Percentiles rank a stretch among this genome's conserved stretches.
Conservation (phyloP, 2,113 vertebrate species). For the Oreocharis arfaki region DNA sequence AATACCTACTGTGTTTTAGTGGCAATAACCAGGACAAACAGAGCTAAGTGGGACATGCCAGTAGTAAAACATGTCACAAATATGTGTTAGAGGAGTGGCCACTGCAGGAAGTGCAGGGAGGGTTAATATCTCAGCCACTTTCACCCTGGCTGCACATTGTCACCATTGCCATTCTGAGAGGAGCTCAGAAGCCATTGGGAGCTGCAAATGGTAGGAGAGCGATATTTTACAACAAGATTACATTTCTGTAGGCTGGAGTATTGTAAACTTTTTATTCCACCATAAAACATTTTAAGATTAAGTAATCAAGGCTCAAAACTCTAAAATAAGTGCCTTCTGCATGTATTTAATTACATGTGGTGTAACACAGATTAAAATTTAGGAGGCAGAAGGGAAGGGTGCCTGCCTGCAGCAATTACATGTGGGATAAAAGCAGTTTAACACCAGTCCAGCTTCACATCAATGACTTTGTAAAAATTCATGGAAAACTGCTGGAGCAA, state of each 20-base stretch:
- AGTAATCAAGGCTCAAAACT: neutral
- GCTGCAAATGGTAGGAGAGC: neutral
- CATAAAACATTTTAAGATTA: constrained; percentile 28
- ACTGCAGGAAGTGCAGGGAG: neutral
- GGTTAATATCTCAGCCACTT: neutral
- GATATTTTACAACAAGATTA: neutral
- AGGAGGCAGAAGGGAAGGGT: constrained; percentile 7
- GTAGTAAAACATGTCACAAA: neutral
- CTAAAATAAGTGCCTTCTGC: neutral
- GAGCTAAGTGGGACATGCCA: neutral
- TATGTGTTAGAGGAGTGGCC: neutral
- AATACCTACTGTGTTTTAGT: neutral
- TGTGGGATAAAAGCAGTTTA: neutral
- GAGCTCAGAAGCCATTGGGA: neutral
- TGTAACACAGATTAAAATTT: neutral
- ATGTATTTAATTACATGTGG: constrained; percentile 1
- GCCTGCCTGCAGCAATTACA: neutral
- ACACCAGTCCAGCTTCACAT: neutral
- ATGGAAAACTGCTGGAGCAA: neutral
- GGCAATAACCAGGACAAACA: neutral
- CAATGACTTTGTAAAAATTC: neutral
- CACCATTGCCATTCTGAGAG: neutral
- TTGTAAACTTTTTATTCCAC: constrained; percentile 17
- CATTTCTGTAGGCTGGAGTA: neutral
- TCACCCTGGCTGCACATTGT: neutral